A percentile compares a stretch with the other conserved stretches of the same genome.
phyloP scores from a whole-genome alignment of 2,113 vertebrate species.

The Prunella himalayana region DNA sequence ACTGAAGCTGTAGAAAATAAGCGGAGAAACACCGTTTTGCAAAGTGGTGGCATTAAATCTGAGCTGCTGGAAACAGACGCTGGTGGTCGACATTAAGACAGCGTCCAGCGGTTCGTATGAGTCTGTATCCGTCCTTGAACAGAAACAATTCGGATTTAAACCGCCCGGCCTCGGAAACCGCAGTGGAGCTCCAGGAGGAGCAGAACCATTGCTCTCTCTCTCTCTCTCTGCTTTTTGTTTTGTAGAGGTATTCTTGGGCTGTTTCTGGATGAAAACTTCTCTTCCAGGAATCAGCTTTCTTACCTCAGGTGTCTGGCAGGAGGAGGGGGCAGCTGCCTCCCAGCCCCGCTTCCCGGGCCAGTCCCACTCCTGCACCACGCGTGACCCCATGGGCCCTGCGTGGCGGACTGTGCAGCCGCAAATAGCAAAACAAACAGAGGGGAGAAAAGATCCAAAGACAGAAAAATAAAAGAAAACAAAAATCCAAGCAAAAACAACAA shows the following conservation, averaged over 20 bases:
- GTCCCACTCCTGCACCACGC: neutral
- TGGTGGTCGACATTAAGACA: neutral
- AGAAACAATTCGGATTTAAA: neutral
- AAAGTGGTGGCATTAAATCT: neutral
- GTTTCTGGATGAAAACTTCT: neutral
- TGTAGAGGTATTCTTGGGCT: neutral
- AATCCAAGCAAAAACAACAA: neutral
- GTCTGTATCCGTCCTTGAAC: neutral
- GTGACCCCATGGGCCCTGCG: neutral
- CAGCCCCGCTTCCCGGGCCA: neutral
- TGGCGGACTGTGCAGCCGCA: neutral
- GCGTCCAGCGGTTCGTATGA: neutral
- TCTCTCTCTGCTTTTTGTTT: neutral
- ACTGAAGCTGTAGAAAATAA: neutral
- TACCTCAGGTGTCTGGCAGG: neutral
- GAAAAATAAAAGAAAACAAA: neutral
- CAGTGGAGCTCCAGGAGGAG: neutral
- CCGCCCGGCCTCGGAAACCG: accelerated
- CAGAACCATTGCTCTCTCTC: neutral
- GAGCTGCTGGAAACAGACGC: neutral
- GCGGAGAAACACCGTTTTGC: neutral
- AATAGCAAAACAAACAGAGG: neutral
- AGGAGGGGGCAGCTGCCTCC: neutral
- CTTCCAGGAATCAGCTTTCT: neutral
- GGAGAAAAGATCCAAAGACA: neutral